These are phyloP conservation scores for Carlito syrichta DNA, from an alignment of 2,113 vertebrate species.

Conservation along the genomic window DNA sequence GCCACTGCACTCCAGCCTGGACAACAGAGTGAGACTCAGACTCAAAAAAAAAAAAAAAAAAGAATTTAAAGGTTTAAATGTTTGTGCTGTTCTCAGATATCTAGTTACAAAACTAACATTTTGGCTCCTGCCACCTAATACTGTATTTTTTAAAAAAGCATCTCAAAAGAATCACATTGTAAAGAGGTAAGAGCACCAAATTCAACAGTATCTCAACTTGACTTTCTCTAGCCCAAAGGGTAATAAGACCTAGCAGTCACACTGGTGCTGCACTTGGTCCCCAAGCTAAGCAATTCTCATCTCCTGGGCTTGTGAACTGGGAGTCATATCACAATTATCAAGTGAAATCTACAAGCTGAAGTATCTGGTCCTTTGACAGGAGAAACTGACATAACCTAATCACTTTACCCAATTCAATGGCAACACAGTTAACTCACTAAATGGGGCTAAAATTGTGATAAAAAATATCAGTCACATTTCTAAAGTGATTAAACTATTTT, in stretches of 20 bases:
- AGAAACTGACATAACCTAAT: background rate
- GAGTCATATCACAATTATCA: constrained; percentile 51
- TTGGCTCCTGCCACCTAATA: constrained; percentile 7
- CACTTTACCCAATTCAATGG: background rate
- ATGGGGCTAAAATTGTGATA: background rate
- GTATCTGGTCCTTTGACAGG: constrained; percentile 1
- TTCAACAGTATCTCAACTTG: constrained; percentile 15
- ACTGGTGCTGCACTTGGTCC: background rate
- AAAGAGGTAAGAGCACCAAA: constrained; percentile 63
- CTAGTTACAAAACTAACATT: constrained; percentile 15
- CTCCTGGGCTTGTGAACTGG: constrained; percentile 41
- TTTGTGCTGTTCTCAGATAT: background rate
- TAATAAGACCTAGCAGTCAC: constrained; percentile 38
- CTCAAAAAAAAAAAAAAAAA: too few species aligned
- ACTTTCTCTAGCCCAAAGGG: constrained; percentile 51
- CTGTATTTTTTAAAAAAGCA: background rate
- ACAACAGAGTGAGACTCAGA: too few species aligned
- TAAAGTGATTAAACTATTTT: constrained; percentile 27
- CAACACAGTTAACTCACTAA: background rate
- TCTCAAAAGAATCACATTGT: constrained; percentile 36
- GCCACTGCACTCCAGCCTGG: too few species aligned
- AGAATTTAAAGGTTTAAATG: constrained; percentile 34
- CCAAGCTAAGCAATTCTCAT: constrained; percentile 52
- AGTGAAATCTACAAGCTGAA: constrained; percentile 30
- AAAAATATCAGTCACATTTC: constrained; percentile 31